phyloP scores from a whole-genome alignment of 1,140 invertebrate species.

The Lepidurus apus region DNA sequence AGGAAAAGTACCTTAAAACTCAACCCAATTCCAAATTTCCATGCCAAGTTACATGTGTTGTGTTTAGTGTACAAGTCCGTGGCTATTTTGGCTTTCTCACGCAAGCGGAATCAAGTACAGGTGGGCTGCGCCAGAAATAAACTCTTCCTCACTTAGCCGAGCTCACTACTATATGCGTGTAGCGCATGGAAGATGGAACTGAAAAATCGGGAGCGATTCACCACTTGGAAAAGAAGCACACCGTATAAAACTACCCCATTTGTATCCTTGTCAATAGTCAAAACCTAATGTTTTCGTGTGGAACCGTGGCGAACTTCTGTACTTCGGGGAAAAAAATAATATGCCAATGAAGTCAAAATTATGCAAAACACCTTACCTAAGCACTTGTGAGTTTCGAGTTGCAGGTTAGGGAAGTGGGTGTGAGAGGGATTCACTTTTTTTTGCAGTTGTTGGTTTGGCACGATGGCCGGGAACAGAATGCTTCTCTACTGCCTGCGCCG shows the following conservation, averaged over 20 bases:
- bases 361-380: not conserved
- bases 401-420: not conserved
- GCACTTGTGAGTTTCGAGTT: not conserved
- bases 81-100: not conserved
- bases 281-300: not conserved
- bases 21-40: no score
- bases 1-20: no score
- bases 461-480: conserved; percentile 7
- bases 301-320: not conserved
- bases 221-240: not conserved
- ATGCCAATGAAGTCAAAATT: not conserved
- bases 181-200: not conserved
- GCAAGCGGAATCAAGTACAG: not conserved
- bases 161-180: not conserved
- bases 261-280: not conserved
- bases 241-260: not conserved
- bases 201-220: not conserved
- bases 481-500: conserved; percentile 20
- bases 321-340: no score
- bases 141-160: not conserved
- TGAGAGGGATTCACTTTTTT: not conserved
- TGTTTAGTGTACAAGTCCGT: not conserved
- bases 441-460: not conserved
- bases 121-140: conserved; percentile 8
- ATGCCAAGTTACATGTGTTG: not conserved